A percentile compares a stretch with the other conserved stretches of the same genome.
phyloP scores from a whole-genome alignment of 2,888 invertebrate genomes.

The Rapana venosa region DNA sequence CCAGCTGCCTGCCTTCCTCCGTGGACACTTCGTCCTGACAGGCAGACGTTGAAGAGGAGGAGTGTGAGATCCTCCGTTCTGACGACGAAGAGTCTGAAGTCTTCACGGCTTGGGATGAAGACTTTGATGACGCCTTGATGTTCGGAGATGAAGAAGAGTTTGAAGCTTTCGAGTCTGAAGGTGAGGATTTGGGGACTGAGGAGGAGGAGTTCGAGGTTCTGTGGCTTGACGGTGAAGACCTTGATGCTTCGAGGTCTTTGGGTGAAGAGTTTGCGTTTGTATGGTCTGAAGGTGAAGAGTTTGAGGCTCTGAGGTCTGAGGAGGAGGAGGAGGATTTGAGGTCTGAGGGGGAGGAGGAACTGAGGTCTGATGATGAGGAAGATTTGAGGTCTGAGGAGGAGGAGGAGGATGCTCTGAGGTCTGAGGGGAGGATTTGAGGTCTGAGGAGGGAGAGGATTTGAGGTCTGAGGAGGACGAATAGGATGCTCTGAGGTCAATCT shows the following conservation, averaged over 20 bases:
- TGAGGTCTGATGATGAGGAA: neutral
- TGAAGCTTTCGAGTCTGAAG: neutral
- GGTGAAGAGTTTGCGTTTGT: neutral
- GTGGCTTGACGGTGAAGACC: neutral
- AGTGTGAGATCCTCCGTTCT: neutral
- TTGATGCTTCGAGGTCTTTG: neutral
- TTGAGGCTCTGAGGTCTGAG: neutral
- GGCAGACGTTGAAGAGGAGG: slow-evolving; percentile 25
- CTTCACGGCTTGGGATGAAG: no score
- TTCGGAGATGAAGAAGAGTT: neutral
- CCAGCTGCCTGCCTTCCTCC: slow-evolving; percentile 58
- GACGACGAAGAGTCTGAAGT: neutral
- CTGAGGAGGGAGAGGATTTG: neutral
- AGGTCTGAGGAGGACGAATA: neutral
- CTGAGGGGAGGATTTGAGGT: neutral
- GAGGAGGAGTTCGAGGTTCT: neutral
- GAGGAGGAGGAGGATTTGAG: neutral
- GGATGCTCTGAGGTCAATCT: slow-evolving; percentile 60
- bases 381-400: neutral
- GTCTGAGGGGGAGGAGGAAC: neutral
- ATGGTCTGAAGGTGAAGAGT: neutral
- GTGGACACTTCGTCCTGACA: slow-evolving; percentile 57
- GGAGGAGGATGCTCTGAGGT: no score
- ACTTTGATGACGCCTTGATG: no score
- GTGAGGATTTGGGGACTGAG: neutral